These are phyloP conservation scores for Listrodromus nycthemerus DNA, from an alignment of 2,888 invertebrate species.

Conservation along the genomic window DNA sequence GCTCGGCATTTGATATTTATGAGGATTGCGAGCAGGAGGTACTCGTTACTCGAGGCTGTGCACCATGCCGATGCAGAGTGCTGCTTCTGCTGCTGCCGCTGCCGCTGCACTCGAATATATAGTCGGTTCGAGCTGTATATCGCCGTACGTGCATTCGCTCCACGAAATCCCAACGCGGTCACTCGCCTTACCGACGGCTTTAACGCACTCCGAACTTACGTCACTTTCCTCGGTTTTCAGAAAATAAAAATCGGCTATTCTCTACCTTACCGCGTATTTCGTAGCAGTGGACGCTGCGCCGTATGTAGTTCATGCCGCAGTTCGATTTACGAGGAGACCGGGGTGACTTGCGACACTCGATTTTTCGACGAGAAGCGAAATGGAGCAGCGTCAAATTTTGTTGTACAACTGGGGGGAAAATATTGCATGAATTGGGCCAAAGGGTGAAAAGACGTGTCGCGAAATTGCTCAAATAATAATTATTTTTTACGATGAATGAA, in stretches of 20 bases:
- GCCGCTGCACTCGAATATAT: slow-evolving; percentile 6
- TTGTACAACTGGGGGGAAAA: too few species aligned
- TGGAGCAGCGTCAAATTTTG: background rate
- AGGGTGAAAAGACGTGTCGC: too few species aligned
- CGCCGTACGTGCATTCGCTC: background rate
- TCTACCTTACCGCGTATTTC: background rate
- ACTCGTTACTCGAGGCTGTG: slow-evolving; percentile 32
- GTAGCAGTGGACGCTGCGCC: background rate
- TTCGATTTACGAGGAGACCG: background rate
- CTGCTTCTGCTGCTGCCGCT: background rate
- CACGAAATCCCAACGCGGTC: slow-evolving; percentile 31
- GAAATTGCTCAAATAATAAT: too few species aligned
- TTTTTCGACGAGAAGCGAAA: background rate
- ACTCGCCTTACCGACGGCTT: slow-evolving; percentile 37
- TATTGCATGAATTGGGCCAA: too few species aligned
- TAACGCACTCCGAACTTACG: slow-evolving; percentile 31
- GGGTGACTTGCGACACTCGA: slow-evolving; percentile 15
- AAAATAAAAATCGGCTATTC: background rate
- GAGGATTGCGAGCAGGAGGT: slow-evolving; percentile 34
- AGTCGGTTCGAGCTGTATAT: background rate
- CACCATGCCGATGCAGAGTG: slow-evolving; percentile 25
- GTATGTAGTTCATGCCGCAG: slow-evolving; percentile 14
- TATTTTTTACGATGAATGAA: too few species aligned
- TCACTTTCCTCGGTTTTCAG: slow-evolving; percentile 17
- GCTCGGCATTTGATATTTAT: slow-evolving; percentile 58